A percentile compares a stretch with the other conserved stretches of the same genome.
These are phyloP conservation scores for Scomber japonicus DNA, from an alignment of 2,113 vertebrate species.

Conservation along the genomic window DNA sequence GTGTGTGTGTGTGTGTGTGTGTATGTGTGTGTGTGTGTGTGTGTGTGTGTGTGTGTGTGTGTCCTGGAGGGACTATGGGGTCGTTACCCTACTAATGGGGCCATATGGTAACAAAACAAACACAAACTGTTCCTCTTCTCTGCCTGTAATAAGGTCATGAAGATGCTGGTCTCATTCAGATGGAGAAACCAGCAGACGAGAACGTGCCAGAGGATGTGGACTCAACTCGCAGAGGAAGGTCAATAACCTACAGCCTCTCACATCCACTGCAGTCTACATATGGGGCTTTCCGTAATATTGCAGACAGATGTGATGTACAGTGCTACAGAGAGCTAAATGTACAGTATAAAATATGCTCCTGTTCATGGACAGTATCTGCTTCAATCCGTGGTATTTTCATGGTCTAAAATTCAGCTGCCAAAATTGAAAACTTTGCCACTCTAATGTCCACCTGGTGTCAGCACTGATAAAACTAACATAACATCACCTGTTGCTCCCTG, in stretches of 20 bases:
- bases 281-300: background rate
- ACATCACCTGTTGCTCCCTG: too few species aligned
- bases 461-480: too few species aligned
- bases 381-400: background rate
- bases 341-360: background rate
- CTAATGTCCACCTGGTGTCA: too few species aligned
- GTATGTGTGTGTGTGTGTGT: background rate
- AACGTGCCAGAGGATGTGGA: slow-evolving; percentile 57
- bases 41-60: slow-evolving; percentile 7
- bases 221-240: slow-evolving; percentile 39
- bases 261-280: background rate
- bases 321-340: background rate
- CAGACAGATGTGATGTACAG: background rate
- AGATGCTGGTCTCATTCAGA: slow-evolving; percentile 76
- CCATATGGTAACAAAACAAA: slow-evolving; percentile 87
- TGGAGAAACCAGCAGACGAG: slow-evolving; percentile 58
- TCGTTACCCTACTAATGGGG: slow-evolving; percentile 86
- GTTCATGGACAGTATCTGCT: background rate
- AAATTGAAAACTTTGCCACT: too few species aligned
- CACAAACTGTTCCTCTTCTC: slow-evolving; percentile 79
- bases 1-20: slow-evolving; percentile 32
- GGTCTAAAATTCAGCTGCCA: too few species aligned
- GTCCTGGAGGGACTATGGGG: slow-evolving; percentile 79
- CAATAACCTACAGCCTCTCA: slow-evolving; percentile 52
- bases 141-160: slow-evolving; percentile 81